phyloP scores from a whole-genome alignment of 1,140 invertebrate species.

The Dolichoris vasculosae region DNA sequence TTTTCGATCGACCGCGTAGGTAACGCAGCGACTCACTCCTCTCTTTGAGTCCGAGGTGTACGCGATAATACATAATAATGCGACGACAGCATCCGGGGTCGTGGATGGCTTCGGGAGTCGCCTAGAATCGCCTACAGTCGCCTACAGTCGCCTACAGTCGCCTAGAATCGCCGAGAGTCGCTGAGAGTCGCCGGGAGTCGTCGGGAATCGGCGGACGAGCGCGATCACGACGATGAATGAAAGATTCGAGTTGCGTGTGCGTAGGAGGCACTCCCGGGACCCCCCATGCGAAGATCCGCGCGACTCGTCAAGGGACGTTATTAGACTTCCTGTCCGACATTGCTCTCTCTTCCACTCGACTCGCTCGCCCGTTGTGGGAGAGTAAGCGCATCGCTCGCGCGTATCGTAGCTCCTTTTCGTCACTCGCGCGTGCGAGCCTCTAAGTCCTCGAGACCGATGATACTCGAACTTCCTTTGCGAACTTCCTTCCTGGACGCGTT shows the following conservation, averaged over 20 bases:
- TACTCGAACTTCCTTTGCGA: background rate
- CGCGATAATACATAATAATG: background rate
- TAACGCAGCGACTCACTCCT: no score
- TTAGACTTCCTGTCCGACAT: conserved; percentile 73
- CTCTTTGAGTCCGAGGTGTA: background rate
- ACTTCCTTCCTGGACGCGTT: background rate
- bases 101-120: conserved; percentile 65
- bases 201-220: conserved; percentile 67
- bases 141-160: no score
- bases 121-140: no score
- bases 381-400: conserved; percentile 66
- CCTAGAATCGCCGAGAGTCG: no score
- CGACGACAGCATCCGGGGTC: conserved; percentile 29
- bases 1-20: background rate
- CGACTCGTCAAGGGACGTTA: conserved; percentile 55
- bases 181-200: no score
- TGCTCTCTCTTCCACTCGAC: conserved; percentile 34
- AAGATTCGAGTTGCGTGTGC: conserved; percentile 63
- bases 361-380: conserved; percentile 68
- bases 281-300: conserved; percentile 74
- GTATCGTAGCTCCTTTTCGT: conserved; percentile 29
- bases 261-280: conserved; percentile 66
- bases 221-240: background rate
- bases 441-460: background rate
- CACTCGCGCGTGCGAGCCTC: conserved; percentile 53